phyloP scores from a whole-genome alignment of 2,888 invertebrate genomes.

The Oxycera nigricornis region DNA sequence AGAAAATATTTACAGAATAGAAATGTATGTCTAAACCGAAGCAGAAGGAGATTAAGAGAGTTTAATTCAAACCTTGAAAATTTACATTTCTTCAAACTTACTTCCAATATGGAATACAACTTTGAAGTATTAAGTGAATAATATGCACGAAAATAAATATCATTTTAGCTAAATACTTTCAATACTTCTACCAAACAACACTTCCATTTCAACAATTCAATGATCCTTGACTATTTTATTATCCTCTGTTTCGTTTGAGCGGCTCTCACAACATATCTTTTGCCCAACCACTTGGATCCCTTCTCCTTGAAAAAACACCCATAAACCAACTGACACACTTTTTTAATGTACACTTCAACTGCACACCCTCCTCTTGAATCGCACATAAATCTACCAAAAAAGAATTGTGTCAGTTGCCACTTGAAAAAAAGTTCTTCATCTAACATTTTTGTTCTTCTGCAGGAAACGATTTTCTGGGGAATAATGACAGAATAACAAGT shows the following conservation, averaged over 20 bases:
- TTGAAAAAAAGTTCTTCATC: slow-evolving; percentile 11
- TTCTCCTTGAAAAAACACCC: neutral
- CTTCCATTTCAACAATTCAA: too few relatives aligned
- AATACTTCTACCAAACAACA: too few relatives aligned
- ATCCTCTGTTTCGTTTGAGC: neutral
- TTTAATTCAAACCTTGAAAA: too few relatives aligned
- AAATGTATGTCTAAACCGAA: too few relatives aligned
- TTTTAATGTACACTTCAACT: neutral
- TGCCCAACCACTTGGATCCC: neutral
- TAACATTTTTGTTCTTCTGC: neutral
- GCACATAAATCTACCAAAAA: slow-evolving; percentile 4
- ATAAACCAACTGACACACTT: slow-evolving; percentile 33
- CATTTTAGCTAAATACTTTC: too few relatives aligned
- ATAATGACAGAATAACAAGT: slow-evolving; percentile 15
- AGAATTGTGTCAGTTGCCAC: neutral
- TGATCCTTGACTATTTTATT: slow-evolving; percentile 21
- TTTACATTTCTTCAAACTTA: too few relatives aligned
- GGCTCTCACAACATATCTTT: neutral
- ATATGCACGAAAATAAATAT: too few relatives aligned
- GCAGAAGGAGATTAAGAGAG: too few relatives aligned
- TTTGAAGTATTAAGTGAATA: too few relatives aligned
- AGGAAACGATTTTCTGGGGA: neutral
- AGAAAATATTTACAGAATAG: too few relatives aligned
- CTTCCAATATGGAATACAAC: too few relatives aligned
- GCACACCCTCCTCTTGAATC: neutral